phyloP scores from a whole-genome alignment of 2,113 vertebrate species.

The Ariopsis seemanni region DNA sequence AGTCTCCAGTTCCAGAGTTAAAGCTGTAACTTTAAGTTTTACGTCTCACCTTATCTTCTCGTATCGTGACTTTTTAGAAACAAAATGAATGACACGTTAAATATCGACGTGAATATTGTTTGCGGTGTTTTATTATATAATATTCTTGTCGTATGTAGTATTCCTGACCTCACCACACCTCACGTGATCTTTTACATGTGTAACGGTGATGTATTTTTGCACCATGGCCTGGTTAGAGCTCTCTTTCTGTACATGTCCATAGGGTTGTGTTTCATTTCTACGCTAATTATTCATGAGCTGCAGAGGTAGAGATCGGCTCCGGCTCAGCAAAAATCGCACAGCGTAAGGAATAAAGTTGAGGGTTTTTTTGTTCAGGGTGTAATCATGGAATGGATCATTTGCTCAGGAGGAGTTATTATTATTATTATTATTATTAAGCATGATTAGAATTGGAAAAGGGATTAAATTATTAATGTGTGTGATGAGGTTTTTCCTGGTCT shows the following conservation, averaged over 20 bases:
- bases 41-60: neutral
- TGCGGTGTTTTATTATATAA: neutral
- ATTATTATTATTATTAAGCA: neutral
- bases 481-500: neutral
- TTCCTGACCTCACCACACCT: neutral
- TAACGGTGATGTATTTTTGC: neutral
- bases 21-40: neutral
- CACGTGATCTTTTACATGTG: neutral
- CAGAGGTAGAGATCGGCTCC: neutral
- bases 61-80: neutral
- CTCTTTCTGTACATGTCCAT: conserved; percentile 8
- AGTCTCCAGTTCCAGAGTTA: neutral
- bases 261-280: conserved; percentile 18
- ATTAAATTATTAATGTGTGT: conserved; percentile 17
- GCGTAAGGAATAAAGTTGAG: neutral
- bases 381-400: neutral
- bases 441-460: neutral
- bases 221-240: neutral
- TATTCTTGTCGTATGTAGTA: neutral
- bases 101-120: neutral
- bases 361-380: neutral
- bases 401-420: neutral
- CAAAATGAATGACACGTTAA: neutral
- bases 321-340: neutral
- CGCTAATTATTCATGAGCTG: conserved; percentile 11